Conservation (phyloP, 1,140 invertebrate genomes). For the Psilanteris sp. region DNA sequence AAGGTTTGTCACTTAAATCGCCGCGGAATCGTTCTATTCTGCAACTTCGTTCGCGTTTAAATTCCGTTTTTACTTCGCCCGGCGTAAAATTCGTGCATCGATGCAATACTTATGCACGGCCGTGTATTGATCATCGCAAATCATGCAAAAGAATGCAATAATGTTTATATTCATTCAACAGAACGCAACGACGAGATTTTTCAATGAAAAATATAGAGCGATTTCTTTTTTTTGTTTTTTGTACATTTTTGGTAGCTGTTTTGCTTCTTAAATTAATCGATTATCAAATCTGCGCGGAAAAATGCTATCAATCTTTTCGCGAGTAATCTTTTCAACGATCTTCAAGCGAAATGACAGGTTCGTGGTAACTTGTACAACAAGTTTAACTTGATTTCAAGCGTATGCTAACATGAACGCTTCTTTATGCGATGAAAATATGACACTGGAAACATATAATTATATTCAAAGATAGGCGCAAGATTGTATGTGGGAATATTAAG, state of each 20-base stretch:
- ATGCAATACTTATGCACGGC: too few species aligned
- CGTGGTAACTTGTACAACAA: slow-evolving; percentile 15
- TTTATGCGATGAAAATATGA: not conserved
- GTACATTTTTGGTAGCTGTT: slow-evolving; percentile 22
- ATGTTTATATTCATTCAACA: too few species aligned
- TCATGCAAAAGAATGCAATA: too few species aligned
- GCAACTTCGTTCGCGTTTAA: too few species aligned
- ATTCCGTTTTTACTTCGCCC: too few species aligned
- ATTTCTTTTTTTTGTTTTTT: slow-evolving; percentile 22
- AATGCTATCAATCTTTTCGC: slow-evolving; percentile 24
- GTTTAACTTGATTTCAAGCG: slow-evolving; percentile 21
- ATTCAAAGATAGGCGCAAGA: too few species aligned
- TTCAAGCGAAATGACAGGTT: slow-evolving; percentile 17
- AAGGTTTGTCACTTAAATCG: too few species aligned
- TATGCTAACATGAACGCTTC: slow-evolving; percentile 1
- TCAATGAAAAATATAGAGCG: slow-evolving; percentile 19
- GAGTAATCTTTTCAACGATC: slow-evolving; percentile 25
- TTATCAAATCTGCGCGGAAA: slow-evolving; percentile 18
- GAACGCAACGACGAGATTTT: too few species aligned
- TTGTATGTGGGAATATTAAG: too few species aligned
- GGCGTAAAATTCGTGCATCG: too few species aligned
- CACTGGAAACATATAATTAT: not conserved
- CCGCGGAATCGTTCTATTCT: too few species aligned
- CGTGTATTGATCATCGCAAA: too few species aligned
- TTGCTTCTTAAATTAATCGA: slow-evolving; percentile 34